Percentiles rank a stretch among this genome's conserved stretches.
These are phyloP conservation scores for Mimumesa dahlbomi DNA, from an alignment of 2,888 invertebrate species.

Conservation along the genomic window DNA sequence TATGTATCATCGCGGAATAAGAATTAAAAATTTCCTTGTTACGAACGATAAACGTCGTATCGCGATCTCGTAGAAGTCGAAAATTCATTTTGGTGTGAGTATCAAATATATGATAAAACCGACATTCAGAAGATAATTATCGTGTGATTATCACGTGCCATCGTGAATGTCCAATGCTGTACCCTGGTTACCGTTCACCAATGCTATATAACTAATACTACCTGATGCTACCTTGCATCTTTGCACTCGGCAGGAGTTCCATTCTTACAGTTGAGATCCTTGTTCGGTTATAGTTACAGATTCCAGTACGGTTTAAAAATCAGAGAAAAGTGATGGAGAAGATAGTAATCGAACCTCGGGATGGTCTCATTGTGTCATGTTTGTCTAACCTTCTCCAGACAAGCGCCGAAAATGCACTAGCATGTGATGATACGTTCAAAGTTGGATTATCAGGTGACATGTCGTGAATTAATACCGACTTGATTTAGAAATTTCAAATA, in stretches of 20 bases:
- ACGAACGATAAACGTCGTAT: neutral
- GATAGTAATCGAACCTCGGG: constrained; percentile 68
- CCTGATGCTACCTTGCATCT: constrained; percentile 31
- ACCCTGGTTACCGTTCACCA: constrained; percentile 42
- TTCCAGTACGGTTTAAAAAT: constrained; percentile 4
- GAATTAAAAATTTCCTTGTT: neutral
- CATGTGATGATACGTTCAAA: constrained; percentile 85
- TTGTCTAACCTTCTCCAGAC: constrained; percentile 85
- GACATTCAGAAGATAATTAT: constrained; percentile 10
- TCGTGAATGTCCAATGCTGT: constrained; percentile 38
- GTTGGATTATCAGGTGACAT: constrained; percentile 89
- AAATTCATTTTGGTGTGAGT: neutral
- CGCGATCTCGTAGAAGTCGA: neutral
- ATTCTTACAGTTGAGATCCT: constrained; percentile 3
- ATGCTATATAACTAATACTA: constrained; percentile 40
- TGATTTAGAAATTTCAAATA: neutral
- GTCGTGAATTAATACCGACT: constrained; percentile 7
- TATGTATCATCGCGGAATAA: neutral
- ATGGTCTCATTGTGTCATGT: constrained; percentile 81
- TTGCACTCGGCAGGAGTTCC: constrained; percentile 15
- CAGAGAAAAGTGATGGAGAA: constrained; percentile 51
- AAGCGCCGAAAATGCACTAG: constrained; percentile 85
- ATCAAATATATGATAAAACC: neutral
- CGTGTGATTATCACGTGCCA: constrained; percentile 44
- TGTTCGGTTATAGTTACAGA: constrained; percentile 10